Percentiles rank a stretch among this genome's conserved stretches.
Evolutionary conservation across 2,113 vertebrate genomes (phyloP).

Genomic region (Elgaria multicarinata): DNA sequence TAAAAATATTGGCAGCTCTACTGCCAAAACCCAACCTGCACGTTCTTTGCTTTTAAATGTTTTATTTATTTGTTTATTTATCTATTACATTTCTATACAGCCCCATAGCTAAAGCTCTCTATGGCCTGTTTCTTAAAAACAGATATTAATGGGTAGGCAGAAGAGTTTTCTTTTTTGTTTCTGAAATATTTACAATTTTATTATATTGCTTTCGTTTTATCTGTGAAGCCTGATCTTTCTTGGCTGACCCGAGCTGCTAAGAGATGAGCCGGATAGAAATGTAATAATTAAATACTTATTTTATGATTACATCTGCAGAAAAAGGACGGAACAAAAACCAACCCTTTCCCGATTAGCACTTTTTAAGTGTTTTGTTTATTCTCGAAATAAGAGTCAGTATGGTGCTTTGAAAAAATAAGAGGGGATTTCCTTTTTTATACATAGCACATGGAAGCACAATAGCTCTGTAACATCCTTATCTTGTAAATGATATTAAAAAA

Average conservation of each 20-base stretch:
- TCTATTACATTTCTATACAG: too few relatives aligned
- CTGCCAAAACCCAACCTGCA: too few relatives aligned
- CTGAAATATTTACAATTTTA: not conserved
- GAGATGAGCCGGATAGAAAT: not conserved
- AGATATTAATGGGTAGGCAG: not conserved
- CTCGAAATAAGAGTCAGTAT: not conserved
- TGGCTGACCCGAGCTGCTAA: not conserved
- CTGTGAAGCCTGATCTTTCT: not conserved
- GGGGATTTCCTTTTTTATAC: not conserved
- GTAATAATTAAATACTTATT: not conserved
- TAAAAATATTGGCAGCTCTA: not conserved
- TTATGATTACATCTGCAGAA: not conserved
- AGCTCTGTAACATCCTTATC: not conserved
- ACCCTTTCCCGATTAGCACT: not conserved
- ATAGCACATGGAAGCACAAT: rapidly evolving
- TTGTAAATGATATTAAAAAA: not conserved
- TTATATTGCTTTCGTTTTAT: not conserved
- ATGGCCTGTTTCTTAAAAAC: not conserved
- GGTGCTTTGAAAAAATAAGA: not conserved
- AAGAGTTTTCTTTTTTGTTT: not conserved
- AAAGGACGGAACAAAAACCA: not conserved
- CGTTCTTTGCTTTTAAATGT: too few relatives aligned
- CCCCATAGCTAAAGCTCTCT: not conserved
- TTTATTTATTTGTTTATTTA: too few relatives aligned
- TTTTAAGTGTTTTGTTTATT: not conserved